Evolutionary conservation across 2,113 vertebrate species (phyloP), one percentile per base, ranked within the genome.

Genomic region (Coregonus clupeaformis): DNA sequence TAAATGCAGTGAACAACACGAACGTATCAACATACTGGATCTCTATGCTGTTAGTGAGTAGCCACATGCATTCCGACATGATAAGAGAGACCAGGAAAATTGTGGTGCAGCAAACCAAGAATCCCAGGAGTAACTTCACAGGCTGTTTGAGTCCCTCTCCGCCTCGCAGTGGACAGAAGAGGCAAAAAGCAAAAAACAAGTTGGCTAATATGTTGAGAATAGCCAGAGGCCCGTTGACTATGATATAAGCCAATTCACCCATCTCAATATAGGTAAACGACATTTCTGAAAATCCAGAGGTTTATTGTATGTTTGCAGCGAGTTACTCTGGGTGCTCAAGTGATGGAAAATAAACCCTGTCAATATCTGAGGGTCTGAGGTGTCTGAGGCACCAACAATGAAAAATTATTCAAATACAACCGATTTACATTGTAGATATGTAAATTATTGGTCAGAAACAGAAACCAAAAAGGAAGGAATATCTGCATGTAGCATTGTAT

Each of bases 41-140:
- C 18, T 22, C 57, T 60, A 6, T 22, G 5, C n/a, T 22, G 4
- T 6, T 7, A 60, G 52, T 0, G 3, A 20, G 57, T 22, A 22
- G 22, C 22, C 20, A 62, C 1, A 20, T 0, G 3, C 0, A 45
- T 1, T 29, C 20, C 49, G 47, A 1, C 1, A 14, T 0, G 0
- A 55, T 3, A 20, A 86, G 7, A 27, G 29, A 72, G 12, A 64
- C 20, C 4, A 36, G 27, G 32, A 64, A 84, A 64, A 25, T 0
- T 32, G 60, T 13, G 1, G 76, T 80, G 69, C 71, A 81, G 4
- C 32, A 80, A 71, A 88, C 55, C 27, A 86, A 64, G 4, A 30
- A 69, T 42, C 42, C 76, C 49, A 89, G 75, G 1, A 90, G 81
- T 3, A 71, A 11, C 52, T 75, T 89, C 18, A 90, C 76, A 32